Conservation (phyloP, 2,113 vertebrate genomes). For the Orthonyx spaldingii region DNA sequence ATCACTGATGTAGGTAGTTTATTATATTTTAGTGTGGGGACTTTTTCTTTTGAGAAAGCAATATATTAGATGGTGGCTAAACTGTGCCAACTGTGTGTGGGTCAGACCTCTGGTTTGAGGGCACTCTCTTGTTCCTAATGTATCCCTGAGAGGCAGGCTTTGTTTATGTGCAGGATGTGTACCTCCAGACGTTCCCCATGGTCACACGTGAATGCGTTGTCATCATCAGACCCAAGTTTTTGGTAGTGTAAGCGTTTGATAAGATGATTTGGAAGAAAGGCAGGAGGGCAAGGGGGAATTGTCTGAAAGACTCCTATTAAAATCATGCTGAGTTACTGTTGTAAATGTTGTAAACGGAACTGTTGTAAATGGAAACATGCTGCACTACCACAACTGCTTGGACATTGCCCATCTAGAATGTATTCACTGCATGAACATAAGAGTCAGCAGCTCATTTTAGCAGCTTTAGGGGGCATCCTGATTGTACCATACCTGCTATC, state of each 20-base stretch:
- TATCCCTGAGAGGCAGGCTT: not conserved
- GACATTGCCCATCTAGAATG: not conserved
- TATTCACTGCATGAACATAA: not conserved
- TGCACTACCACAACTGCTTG: not conserved
- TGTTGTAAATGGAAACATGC: not conserved
- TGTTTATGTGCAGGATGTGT: not conserved
- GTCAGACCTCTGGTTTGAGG: not conserved
- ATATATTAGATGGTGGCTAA: not conserved
- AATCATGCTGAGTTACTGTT: not conserved
- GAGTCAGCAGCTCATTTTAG: constrained; percentile 7
- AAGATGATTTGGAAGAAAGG: not conserved
- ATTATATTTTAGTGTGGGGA: not conserved
- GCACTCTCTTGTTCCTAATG: not conserved
- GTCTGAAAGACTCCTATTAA: not conserved
- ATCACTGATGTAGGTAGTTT: not conserved
- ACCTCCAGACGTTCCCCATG: not conserved
- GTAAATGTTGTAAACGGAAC: not conserved
- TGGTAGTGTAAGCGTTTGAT: not conserved
- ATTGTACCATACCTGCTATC: not conserved
- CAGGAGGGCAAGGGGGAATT: not conserved
- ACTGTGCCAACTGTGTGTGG: not conserved
- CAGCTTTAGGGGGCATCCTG: not conserved
- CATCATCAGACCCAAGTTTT: not conserved
- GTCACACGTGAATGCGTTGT: not conserved
- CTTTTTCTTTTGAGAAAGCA: not conserved